These are phyloP conservation scores for Hepsetus odoe DNA, from an alignment of 2,113 vertebrate species.

Conservation along the genomic window DNA sequence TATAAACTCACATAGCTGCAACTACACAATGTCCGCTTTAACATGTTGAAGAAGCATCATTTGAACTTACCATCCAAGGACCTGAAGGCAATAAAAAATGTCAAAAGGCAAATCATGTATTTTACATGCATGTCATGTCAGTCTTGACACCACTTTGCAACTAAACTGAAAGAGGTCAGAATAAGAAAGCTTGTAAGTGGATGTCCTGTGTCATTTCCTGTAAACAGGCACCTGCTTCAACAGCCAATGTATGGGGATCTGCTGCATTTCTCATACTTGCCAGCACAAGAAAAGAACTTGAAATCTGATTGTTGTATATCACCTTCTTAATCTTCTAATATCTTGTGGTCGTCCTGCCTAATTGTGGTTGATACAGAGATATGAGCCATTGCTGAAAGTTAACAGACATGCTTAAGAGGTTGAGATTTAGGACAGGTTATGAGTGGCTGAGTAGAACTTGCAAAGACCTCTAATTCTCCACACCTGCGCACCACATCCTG, in stretches of 20 bases:
- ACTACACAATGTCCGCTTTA: background rate
- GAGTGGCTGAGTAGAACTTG: background rate
- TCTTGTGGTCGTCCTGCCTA: no score
- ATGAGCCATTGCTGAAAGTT: background rate
- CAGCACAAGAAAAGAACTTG: background rate
- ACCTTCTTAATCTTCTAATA: no score
- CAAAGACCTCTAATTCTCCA: background rate
- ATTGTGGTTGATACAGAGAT: no score
- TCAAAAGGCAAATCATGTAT: constrained; percentile 24
- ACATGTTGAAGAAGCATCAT: background rate
- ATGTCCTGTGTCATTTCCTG: constrained; percentile 36
- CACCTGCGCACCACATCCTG: constrained; percentile 31
- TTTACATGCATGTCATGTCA: constrained; percentile 17
- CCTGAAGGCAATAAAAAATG: background rate
- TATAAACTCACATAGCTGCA: background rate
- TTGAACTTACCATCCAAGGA: constrained; percentile 58
- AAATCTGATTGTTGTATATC: background rate
- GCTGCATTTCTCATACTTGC: background rate
- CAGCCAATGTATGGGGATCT: background rate
- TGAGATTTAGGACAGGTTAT: background rate
- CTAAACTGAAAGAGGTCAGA: constrained; percentile 1
- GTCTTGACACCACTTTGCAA: background rate
- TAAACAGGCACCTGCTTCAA: background rate
- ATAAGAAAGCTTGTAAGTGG: background rate
- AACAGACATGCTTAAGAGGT: background rate